Conservation (phyloP, 2,113 vertebrate species). For the Phainopepla nitens region DNA sequence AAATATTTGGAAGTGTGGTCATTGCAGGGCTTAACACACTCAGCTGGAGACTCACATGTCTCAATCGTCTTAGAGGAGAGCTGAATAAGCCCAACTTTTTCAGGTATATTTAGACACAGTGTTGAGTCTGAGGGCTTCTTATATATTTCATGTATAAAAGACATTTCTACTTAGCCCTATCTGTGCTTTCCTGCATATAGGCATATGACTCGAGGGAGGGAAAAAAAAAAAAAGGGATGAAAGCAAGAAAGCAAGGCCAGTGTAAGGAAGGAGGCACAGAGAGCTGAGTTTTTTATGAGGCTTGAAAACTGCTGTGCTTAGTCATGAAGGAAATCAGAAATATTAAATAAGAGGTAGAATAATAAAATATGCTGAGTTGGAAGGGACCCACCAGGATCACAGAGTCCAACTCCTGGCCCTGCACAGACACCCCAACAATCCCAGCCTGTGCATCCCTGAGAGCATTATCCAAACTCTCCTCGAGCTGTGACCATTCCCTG, state of each 20-base stretch:
- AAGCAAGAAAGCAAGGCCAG: not conserved
- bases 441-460: not conserved
- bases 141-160: not conserved
- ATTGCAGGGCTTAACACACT: not conserved
- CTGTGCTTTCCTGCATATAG: not conserved
- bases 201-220: not conserved
- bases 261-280: not conserved
- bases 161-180: not conserved
- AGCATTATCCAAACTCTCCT: not conserved
- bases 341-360: not conserved
- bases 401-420: not conserved
- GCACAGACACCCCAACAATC: not conserved
- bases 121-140: not conserved
- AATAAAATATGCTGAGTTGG: not conserved
- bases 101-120: not conserved
- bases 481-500: not conserved
- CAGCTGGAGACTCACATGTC: not conserved
- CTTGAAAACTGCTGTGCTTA: not conserved
- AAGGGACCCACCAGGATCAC: not conserved
- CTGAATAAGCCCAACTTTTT: not conserved
- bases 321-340: not conserved
- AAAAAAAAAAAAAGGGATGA: not conserved
- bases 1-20: conserved; percentile 15
- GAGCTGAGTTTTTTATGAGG: not conserved
- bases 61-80: not conserved